phyloP scores from a whole-genome alignment of 2,113 vertebrate genomes.

The Leptocoma aspasia region DNA sequence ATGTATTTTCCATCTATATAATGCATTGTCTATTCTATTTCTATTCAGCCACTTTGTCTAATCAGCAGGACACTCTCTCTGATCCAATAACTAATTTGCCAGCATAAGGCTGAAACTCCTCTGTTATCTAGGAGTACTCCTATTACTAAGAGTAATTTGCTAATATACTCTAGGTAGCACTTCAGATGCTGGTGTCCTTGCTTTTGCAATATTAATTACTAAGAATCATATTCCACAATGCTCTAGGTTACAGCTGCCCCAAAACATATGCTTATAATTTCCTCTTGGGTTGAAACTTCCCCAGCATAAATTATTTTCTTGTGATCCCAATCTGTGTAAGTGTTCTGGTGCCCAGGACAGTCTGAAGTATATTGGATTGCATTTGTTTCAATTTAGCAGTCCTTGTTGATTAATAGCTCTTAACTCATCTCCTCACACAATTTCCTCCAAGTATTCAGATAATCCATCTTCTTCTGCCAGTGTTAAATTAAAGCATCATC shows the following conservation, averaged over 20 bases:
- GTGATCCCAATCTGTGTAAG: slow-evolving; percentile 59
- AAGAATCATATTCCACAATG: slow-evolving; percentile 34
- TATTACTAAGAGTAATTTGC: slow-evolving; percentile 25
- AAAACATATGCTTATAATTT: slow-evolving; percentile 56
- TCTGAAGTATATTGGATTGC: slow-evolving; percentile 58
- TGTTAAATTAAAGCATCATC: slow-evolving; percentile 42
- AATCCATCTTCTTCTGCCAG: slow-evolving; percentile 45
- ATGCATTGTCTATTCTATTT: neutral
- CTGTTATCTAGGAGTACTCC: slow-evolving; percentile 9
- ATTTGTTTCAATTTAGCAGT: slow-evolving; percentile 50
- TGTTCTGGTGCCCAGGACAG: slow-evolving; percentile 41
- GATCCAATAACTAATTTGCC: slow-evolving; percentile 2
- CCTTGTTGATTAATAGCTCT: slow-evolving; percentile 54
- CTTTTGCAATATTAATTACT: slow-evolving; percentile 61
- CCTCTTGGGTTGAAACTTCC: slow-evolving; percentile 35
- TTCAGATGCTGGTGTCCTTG: neutral
- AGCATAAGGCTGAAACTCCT: neutral
- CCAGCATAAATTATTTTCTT: slow-evolving; percentile 58
- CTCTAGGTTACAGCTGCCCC: slow-evolving; percentile 31
- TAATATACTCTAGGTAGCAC: slow-evolving; percentile 15
- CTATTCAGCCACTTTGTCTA: slow-evolving; percentile 11
- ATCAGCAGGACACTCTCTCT: neutral
- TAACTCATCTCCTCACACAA: slow-evolving; percentile 60
- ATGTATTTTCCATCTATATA: neutral
- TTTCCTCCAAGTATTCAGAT: slow-evolving; percentile 46